Base-by-base conservation (phyloP, 2,888 invertebrate species). In the Nasonovia ribisnigri region DNA sequence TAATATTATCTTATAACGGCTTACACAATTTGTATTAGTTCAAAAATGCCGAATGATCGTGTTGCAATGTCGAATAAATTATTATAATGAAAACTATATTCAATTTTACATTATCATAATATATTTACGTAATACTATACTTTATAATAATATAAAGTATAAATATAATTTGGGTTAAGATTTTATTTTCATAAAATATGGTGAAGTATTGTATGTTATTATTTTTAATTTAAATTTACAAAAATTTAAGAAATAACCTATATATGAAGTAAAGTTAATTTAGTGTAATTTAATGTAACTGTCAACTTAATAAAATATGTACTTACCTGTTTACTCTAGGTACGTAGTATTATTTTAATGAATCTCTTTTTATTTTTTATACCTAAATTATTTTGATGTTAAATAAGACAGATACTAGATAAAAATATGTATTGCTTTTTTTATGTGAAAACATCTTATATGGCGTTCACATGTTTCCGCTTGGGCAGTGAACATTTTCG, bases 1-100 rank as follows among this genome's bases (percentile, higher is more conserved):
- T 92, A 87, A 91, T 91, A 46, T 36, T 77, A 77, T 86, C 29
- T 88, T 42, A 20, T 54, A 88, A 92, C 88, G 51, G 88, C 67
- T 60, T 87, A 60, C 67, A 92, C 54, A 67, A 51, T 92, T 51
- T 88, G 10, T 67, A 67, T 46, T 67, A 48, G 88, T 51, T 67
- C 67, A 92, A 92, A 90, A 92, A 92, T 92, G 4, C 67, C 88
- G 42, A 88, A 67, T 92, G 92, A 92, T 88, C 10, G 87, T 92
- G 57, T 92, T 88, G 48, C 67, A 88, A 92, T 77, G 13, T 51
- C 36, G 51, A 92, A 92, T 87, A 92, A 88, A 67, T n/a, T 67
- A 43, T 46, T 51, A 43, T n/a, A 48, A 77, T 77, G 36, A 48
- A 67, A 90, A 67, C 67, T 57, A 46, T 67, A 24, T 88, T 88